phyloP scores from a whole-genome alignment of 2,113 vertebrate species.

The Hemiprocne comata region DNA sequence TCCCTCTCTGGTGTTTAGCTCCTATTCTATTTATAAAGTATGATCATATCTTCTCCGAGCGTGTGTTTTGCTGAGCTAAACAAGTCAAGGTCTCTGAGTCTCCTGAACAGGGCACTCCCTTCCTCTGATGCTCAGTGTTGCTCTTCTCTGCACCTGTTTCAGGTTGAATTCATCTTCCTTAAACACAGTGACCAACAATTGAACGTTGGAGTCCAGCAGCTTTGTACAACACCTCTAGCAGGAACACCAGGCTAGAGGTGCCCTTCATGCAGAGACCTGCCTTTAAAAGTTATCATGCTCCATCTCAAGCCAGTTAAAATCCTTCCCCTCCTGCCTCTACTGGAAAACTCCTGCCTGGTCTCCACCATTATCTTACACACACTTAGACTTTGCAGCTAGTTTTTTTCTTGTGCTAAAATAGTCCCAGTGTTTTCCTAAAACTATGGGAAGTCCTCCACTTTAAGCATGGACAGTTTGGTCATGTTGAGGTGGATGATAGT shows the following conservation, averaged over 20 bases:
- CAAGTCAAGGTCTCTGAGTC: not conserved
- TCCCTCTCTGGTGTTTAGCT: not conserved
- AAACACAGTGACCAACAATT: not conserved
- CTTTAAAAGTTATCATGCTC: not conserved
- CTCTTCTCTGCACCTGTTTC: not conserved
- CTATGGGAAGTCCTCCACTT: not conserved
- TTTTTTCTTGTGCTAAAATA: not conserved
- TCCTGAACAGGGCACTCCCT: not conserved
- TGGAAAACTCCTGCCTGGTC: not conserved
- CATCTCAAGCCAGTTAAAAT: not conserved
- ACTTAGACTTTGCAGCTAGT: not conserved
- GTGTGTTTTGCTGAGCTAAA: constrained; percentile 25
- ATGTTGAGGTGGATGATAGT: not conserved
- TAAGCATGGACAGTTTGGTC: not conserved
- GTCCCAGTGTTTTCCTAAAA: not conserved
- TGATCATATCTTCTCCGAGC: not conserved
- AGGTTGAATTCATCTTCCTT: not conserved
- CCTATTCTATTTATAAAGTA: not conserved
- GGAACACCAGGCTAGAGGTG: not conserved
- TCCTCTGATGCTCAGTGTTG: not conserved
- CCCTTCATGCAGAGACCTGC: not conserved
- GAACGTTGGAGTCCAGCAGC: not conserved
- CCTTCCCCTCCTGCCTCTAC: not conserved
- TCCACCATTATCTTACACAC: not conserved
- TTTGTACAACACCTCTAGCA: not conserved